Conservation (phyloP, 1,140 invertebrate genomes). For the Drosophila trapezifrons region DNA sequence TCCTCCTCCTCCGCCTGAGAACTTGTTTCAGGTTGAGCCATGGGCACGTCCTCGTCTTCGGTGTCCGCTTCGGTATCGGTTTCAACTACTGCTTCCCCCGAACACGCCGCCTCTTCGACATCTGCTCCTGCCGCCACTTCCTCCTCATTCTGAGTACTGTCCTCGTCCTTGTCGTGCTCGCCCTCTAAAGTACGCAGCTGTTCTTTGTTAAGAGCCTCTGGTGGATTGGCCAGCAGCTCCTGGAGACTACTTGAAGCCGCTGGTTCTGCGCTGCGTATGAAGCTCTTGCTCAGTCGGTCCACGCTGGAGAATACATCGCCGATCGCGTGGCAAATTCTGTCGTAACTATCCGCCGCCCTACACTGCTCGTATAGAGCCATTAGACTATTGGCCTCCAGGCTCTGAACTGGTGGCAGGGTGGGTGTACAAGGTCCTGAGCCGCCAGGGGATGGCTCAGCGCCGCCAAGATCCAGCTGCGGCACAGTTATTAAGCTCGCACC, state of each 20-base stretch:
- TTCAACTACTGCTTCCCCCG: background rate
- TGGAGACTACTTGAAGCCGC: slow-evolving; percentile 78
- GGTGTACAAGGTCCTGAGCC: slow-evolving; percentile 53
- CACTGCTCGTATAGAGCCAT: slow-evolving; percentile 88
- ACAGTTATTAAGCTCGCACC: background rate
- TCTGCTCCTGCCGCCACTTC: slow-evolving; percentile 56
- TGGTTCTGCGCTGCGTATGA: slow-evolving; percentile 65
- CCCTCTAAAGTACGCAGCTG: slow-evolving; percentile 89
- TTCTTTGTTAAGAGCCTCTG: slow-evolving; percentile 86
- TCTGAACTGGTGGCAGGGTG: slow-evolving; percentile 82
- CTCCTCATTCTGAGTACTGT: slow-evolving; percentile 85
- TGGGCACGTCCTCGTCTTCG: slow-evolving; percentile 63
- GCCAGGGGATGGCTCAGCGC: slow-evolving; percentile 8
- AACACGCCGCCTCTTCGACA: background rate
- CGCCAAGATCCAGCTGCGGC: slow-evolving; percentile 13
- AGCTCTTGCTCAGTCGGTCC: slow-evolving; percentile 88
- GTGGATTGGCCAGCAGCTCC: slow-evolving; percentile 59
- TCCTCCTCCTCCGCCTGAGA: background rate
- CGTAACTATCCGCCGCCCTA: slow-evolving; percentile 87
- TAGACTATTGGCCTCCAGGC: slow-evolving; percentile 88
- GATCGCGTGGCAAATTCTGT: slow-evolving; percentile 88
- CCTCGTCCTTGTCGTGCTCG: slow-evolving; percentile 93
- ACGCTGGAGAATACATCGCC: slow-evolving; percentile 90
- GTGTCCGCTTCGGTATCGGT: slow-evolving; percentile 60
- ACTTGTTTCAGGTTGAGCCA: slow-evolving; percentile 33